phyloP scores from a whole-genome alignment of 1,140 invertebrate genomes.

The Monochamus saltuarius region DNA sequence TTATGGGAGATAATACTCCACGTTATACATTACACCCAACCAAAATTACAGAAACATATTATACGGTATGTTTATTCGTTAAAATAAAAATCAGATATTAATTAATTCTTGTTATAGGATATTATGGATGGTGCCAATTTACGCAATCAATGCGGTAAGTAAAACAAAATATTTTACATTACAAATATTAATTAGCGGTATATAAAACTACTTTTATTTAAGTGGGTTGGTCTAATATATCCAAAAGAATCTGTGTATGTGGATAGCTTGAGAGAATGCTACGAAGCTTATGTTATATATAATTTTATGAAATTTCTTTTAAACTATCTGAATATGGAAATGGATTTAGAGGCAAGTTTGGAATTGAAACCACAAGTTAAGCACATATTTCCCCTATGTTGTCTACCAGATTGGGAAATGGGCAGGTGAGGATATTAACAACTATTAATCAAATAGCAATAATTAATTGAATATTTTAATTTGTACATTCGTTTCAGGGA shows the following conservation, averaged over 20 bases:
- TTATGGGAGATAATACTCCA: constrained; percentile 94
- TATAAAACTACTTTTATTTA: constrained; percentile 43
- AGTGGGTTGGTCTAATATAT: constrained; percentile 83
- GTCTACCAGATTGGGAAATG: constrained; percentile 83
- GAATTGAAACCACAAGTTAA: constrained; percentile 82
- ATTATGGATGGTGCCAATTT: constrained; percentile 97
- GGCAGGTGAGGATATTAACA: constrained; percentile 62
- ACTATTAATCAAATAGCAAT: not conserved
- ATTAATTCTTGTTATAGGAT: constrained; percentile 67
- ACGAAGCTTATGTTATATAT: constrained; percentile 96
- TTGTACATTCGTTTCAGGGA: constrained; percentile 57
- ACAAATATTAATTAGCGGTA: too few relatives aligned
- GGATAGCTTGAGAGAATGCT: constrained; percentile 91
- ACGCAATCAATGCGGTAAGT: constrained; percentile 91
- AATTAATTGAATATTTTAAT: too few relatives aligned
- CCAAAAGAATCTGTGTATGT: constrained; percentile 86
- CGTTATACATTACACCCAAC: constrained; percentile 91
- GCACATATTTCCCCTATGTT: constrained; percentile 84
- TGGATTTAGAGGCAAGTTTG: constrained; percentile 77
- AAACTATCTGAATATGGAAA: constrained; percentile 84
- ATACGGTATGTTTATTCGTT: constrained; percentile 66
- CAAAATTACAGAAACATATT: constrained; percentile 90
- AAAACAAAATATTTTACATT: constrained; percentile 22
- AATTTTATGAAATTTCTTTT: constrained; percentile 96
- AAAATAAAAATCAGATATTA: not conserved